Evolutionary conservation across 2,888 invertebrate species (phyloP).

Genomic region (Plagodis dolabraria): DNA sequence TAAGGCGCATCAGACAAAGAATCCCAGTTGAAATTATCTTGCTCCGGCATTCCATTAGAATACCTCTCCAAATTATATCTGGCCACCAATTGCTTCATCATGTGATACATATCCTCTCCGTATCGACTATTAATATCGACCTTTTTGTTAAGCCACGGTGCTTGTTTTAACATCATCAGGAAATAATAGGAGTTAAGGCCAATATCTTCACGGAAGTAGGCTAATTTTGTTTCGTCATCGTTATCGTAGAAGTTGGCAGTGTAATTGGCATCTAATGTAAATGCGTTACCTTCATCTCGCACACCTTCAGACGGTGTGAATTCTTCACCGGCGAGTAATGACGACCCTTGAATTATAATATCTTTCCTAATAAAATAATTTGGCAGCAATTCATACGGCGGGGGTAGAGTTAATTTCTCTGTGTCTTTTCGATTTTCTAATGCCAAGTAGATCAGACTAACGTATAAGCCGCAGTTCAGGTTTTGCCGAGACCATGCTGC

Average conservation of each 20-base stretch:
- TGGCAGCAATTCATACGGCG: conserved; percentile 88
- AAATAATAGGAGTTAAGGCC: conserved; percentile 88
- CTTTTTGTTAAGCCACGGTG: conserved; percentile 83
- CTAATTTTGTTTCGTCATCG: conserved; percentile 83
- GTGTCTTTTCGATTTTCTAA: conserved; percentile 85
- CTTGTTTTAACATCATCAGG: conserved; percentile 79
- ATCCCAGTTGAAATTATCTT: conserved; percentile 83
- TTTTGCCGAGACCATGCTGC: conserved; percentile 85
- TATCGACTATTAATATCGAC: conserved; percentile 69
- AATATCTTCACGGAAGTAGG: conserved; percentile 90
- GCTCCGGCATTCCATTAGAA: conserved; percentile 86
- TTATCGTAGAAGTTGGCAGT: conserved; percentile 68
- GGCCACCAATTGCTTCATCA: conserved; percentile 87
- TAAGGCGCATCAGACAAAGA: conserved; percentile 78
- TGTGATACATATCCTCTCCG: conserved; percentile 87
- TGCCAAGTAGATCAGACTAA: conserved; percentile 85
- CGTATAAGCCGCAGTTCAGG: conserved; percentile 86
- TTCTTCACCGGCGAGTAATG: conserved; percentile 57
- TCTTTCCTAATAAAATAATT: conserved; percentile 87
- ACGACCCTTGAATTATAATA: conserved; percentile 77
- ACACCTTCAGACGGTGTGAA: conserved; percentile 54
- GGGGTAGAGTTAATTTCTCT: conserved; percentile 84
- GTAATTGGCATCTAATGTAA: conserved; percentile 69
- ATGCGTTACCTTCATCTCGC: conserved; percentile 68
- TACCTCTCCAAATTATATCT: conserved; percentile 89